Conservation (phyloP, 2,888 invertebrate genomes). For the Ophion costatus region DNA sequence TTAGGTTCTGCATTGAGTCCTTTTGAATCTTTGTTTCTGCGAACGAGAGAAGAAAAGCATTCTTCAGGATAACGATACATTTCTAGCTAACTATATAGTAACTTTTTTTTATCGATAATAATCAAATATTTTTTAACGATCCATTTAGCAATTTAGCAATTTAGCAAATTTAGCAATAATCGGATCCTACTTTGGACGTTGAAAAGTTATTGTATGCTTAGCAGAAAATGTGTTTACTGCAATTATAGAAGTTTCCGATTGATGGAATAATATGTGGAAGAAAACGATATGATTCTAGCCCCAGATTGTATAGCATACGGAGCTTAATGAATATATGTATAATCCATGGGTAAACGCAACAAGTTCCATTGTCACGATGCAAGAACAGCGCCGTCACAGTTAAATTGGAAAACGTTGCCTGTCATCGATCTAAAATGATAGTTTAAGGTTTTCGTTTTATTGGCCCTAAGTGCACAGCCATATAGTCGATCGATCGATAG, state of each 20-base stretch:
- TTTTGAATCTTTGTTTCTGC: slow-evolving; percentile 10
- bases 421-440: not conserved
- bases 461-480: not conserved
- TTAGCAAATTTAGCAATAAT: too few relatives aligned
- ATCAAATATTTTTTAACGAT: not conserved
- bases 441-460: not conserved
- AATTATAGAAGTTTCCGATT: not conserved
- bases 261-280: not conserved
- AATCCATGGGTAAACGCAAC: not conserved
- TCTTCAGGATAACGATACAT: not conserved
- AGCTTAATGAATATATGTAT: not conserved
- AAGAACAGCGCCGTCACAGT: not conserved
- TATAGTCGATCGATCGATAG: not conserved
- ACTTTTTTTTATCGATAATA: not conserved
- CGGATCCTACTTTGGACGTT: not conserved
- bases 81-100: not conserved
- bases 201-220: not conserved
- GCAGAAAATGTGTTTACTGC: not conserved
- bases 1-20: slow-evolving; percentile 6
- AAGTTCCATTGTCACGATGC: not conserved
- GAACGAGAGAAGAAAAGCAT: not conserved
- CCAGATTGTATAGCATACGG: not conserved
- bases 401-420: not conserved
- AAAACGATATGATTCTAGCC: not conserved
- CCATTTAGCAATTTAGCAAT: too few relatives aligned